Conservation (phyloP, 2,888 invertebrate species). For the Helicoverpa assulta region DNA sequence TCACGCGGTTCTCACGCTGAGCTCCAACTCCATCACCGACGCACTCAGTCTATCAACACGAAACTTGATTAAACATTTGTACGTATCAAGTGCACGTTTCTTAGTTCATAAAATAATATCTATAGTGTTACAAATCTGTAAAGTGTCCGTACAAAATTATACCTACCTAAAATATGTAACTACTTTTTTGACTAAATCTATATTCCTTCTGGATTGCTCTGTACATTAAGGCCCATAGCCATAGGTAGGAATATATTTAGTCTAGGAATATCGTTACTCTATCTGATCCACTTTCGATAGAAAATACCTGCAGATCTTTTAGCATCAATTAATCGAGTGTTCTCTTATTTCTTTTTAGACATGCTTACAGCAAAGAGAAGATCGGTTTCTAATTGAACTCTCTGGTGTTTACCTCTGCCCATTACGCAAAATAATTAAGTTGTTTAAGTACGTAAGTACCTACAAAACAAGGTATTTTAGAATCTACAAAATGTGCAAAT, state of each 20-base stretch:
- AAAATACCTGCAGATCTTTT: not conserved
- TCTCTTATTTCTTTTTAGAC: not conserved
- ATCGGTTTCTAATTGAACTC: no score
- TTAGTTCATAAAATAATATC: constrained; percentile 16
- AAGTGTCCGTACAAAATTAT: not conserved
- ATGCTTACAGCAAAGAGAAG: not conserved
- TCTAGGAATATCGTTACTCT: no score
- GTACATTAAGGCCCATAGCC: no score
- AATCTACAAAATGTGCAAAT: not conserved
- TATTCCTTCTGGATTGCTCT: no score
- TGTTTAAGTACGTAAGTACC: no score
- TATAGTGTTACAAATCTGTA: constrained; percentile 19
- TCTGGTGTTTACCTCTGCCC: no score
- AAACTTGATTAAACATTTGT: constrained; percentile 54
- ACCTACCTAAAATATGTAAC: no score
- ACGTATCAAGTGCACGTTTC: constrained; percentile 12
- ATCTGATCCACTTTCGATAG: not conserved
- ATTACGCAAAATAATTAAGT: no score
- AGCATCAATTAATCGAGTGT: not conserved
- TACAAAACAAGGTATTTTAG: no score
- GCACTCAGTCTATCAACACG: constrained; percentile 73
- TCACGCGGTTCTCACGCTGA: constrained; percentile 73
- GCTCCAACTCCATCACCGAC: constrained; percentile 71
- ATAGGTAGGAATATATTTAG: no score
- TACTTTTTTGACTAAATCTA: no score